A percentile compares a stretch with the other conserved stretches of the same genome.
Conservation (phyloP, 2,113 vertebrate genomes). For the Corythornis madagascariensis region DNA sequence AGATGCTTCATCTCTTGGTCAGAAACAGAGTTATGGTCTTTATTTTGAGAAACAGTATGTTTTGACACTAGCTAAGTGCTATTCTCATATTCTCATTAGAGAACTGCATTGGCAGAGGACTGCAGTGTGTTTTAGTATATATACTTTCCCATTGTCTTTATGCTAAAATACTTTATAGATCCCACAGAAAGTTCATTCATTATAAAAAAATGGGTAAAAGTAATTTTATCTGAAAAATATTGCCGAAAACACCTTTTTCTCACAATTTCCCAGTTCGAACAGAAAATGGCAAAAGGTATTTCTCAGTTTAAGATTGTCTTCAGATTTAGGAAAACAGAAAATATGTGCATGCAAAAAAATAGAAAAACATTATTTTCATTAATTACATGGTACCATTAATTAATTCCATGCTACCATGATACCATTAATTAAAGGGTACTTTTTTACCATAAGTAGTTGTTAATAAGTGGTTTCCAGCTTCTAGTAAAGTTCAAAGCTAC, state of each 20-base stretch:
- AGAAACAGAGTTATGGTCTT: not conserved
- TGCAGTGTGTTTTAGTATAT: not conserved
- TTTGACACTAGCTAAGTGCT: not conserved
- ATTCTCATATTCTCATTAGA: not conserved
- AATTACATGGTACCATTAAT: not conserved
- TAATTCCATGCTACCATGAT: not conserved
- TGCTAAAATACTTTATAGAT: not conserved
- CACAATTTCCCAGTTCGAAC: not conserved
- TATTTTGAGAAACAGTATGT: not conserved
- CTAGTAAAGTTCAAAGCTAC: not conserved
- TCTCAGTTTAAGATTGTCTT: not conserved
- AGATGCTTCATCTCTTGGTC: not conserved
- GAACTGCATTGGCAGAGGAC: not conserved
- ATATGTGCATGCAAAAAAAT: not conserved
- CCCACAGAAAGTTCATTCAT: fast-evolving
- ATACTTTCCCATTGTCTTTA: not conserved
- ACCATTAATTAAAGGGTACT: not conserved
- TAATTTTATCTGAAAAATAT: not conserved
- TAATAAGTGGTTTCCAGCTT: not conserved
- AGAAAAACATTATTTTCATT: not conserved
- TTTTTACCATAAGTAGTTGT: not conserved
- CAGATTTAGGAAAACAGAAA: not conserved
- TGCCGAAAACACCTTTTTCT: not conserved
- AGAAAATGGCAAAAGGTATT: not conserved
- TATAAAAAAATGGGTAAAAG: not conserved